These are phyloP conservation scores for Pangasianodon hypophthalmus DNA, from an alignment of 2,113 vertebrate species.

Conservation along the genomic window DNA sequence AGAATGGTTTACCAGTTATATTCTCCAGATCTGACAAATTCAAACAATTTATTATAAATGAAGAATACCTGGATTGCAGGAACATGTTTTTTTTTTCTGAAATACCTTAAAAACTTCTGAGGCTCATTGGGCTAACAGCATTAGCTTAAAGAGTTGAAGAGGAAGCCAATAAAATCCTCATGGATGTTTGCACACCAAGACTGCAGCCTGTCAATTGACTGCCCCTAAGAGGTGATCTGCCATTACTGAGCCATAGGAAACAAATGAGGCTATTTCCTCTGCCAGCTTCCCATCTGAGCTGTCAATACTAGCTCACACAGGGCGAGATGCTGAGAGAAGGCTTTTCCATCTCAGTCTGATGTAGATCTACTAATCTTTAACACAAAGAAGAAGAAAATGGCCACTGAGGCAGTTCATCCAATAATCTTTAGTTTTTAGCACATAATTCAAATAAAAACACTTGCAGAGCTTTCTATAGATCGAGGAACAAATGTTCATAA, in stretches of 20 bases:
- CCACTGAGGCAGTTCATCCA: slow-evolving; percentile 3
- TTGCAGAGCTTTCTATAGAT: not conserved
- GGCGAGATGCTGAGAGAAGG: slow-evolving; percentile 58
- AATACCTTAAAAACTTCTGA: slow-evolving; percentile 70
- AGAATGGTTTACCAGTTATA: not conserved
- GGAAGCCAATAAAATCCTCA: slow-evolving; percentile 72
- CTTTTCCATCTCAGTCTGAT: slow-evolving; percentile 33
- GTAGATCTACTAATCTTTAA: slow-evolving; percentile 29
- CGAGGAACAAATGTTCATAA: not conserved
- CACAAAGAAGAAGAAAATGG: slow-evolving; percentile 11
- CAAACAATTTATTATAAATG: slow-evolving; percentile 50
- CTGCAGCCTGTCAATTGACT: slow-evolving; percentile 74
- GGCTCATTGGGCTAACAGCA: slow-evolving; percentile 71
- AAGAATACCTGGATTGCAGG: slow-evolving; percentile 59
- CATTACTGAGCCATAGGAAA: slow-evolving; percentile 77
- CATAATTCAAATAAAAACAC: not conserved
- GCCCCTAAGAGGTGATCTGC: slow-evolving; percentile 75
- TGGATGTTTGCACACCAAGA: slow-evolving; percentile 74
- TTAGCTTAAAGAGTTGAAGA: slow-evolving; percentile 71
- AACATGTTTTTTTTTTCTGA: slow-evolving; percentile 62
- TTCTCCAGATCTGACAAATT: not conserved
- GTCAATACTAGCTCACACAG: slow-evolving; percentile 74
- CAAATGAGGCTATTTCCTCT: slow-evolving; percentile 79
- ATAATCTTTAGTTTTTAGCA: slow-evolving; percentile 11
- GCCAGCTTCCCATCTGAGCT: slow-evolving; percentile 72